Conservation (phyloP, 2,888 invertebrate genomes). For the Lithophane semibrunnea region DNA sequence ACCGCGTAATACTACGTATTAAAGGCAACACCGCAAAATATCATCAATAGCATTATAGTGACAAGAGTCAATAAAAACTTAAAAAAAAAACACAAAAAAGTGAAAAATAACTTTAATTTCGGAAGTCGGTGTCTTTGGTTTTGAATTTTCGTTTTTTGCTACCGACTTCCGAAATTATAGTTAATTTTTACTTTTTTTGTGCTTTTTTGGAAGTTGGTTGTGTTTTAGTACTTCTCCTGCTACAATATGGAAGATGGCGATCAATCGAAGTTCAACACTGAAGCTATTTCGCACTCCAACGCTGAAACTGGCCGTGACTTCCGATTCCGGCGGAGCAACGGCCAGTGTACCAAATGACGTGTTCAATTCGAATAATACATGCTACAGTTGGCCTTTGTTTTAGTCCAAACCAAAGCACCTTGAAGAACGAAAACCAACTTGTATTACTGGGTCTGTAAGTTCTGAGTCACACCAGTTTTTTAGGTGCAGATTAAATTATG, state of each 20-base stretch:
- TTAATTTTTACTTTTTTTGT: too few relatives aligned
- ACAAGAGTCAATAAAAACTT: not conserved
- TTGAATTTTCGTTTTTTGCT: not conserved
- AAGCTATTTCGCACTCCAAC: slow-evolving; percentile 33
- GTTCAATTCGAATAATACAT: slow-evolving; percentile 7
- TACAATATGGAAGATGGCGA: slow-evolving; percentile 1
- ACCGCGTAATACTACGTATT: not conserved
- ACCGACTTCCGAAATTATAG: too few relatives aligned
- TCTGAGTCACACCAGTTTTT: not conserved
- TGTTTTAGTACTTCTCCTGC: slow-evolving; percentile 1
- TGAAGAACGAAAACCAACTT: not conserved
- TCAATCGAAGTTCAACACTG: slow-evolving; percentile 27
- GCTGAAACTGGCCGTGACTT: slow-evolving; percentile 47
- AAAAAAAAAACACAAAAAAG: too few relatives aligned
- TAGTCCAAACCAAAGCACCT: not conserved
- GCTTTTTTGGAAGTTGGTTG: too few relatives aligned
- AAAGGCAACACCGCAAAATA: not conserved
- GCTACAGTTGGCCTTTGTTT: slow-evolving; percentile 10
- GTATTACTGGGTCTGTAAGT: not conserved
- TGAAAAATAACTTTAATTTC: too few relatives aligned
- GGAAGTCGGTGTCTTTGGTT: too few relatives aligned
- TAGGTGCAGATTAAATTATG: not conserved
- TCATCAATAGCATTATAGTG: not conserved
- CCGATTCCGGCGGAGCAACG: slow-evolving; percentile 33
- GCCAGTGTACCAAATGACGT: slow-evolving; percentile 33